Percentiles rank a stretch among this genome's conserved stretches.
Evolutionary conservation across 2,113 vertebrate species (phyloP).

Genomic region (Rafetus swinhoei): DNA sequence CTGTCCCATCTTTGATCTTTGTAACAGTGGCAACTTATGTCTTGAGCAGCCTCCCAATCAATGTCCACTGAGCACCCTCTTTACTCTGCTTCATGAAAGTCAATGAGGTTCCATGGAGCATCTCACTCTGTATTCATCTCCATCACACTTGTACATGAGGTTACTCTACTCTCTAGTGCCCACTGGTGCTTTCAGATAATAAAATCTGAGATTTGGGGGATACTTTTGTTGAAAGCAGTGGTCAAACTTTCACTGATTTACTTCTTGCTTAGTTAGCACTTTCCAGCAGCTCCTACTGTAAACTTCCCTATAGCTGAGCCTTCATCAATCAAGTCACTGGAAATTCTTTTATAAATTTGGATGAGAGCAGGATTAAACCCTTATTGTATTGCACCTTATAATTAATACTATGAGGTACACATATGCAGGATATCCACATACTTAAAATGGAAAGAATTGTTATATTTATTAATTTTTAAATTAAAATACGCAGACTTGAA

Average conservation of each 20-base stretch:
- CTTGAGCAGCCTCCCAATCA: background rate
- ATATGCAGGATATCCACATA: background rate
- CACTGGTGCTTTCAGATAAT: background rate
- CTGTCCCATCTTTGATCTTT: background rate
- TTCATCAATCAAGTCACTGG: background rate
- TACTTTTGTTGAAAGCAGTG: background rate
- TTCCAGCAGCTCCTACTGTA: background rate
- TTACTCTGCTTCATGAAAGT: background rate
- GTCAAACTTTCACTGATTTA: background rate
- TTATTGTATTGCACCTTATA: background rate
- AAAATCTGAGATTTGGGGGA: background rate
- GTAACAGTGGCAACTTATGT: background rate
- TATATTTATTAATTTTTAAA: background rate
- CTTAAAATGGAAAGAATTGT: background rate
- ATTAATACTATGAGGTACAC: background rate
- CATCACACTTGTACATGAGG: background rate
- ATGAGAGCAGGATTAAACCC: background rate
- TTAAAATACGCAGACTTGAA: conserved; percentile 19
- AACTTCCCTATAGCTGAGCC: background rate
- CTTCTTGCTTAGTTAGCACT: background rate
- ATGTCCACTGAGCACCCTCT: background rate
- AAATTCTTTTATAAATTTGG: background rate
- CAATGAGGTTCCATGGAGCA: background rate
- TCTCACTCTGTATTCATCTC: background rate
- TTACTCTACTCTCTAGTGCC: background rate